Evolutionary conservation across 2,888 invertebrate species (phyloP).

Genomic region (Idaea aversata): DNA sequence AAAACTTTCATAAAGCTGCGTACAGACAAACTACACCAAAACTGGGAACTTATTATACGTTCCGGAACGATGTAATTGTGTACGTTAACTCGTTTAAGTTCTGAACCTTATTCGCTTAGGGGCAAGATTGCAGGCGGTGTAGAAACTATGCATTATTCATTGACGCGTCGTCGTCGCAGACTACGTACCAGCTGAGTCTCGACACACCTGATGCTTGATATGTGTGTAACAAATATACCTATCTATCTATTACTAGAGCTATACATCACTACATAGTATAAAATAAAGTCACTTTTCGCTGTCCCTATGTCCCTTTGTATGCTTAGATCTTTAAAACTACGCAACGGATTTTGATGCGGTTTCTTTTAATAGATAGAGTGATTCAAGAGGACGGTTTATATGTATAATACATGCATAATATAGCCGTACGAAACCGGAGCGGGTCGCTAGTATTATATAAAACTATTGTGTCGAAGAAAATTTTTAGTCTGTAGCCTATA

Average conservation of each 20-base stretch:
- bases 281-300: too few relatives aligned
- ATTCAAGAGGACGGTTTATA: too few relatives aligned
- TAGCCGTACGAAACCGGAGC: too few relatives aligned
- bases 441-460: too few relatives aligned
- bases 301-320: too few relatives aligned
- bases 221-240: conserved; percentile 4
- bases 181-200: conserved; percentile 41
- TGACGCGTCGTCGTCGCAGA: conserved; percentile 42
- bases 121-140: conserved; percentile 8
- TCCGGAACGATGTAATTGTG: not conserved
- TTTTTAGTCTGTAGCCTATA: too few relatives aligned
- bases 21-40: not conserved
- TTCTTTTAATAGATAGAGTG: too few relatives aligned
- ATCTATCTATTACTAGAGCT: not conserved
- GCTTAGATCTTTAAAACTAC: too few relatives aligned
- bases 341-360: too few relatives aligned
- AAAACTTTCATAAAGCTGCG: conserved; percentile 7
- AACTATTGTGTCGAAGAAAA: too few relatives aligned
- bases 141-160: conserved; percentile 56
- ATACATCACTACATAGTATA: too few relatives aligned
- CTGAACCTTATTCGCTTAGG: not conserved
- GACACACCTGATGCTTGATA: conserved; percentile 44
- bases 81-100: not conserved
- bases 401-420: too few relatives aligned
- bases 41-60: not conserved